Conservation (phyloP, 2,113 vertebrate genomes). For the Gymnocephalus cernua region DNA sequence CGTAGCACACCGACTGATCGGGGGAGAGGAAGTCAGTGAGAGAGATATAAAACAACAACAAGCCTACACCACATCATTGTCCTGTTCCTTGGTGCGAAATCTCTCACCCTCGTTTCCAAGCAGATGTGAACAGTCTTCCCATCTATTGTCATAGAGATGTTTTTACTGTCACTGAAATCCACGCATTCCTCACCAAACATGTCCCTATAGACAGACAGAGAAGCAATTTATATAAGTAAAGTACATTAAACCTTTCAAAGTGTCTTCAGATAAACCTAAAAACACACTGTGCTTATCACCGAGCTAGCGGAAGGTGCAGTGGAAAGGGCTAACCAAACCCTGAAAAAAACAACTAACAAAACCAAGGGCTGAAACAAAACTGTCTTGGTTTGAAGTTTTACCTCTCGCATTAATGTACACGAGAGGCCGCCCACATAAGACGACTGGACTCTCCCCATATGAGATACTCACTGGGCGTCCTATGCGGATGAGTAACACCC, state of each 20-base stretch:
- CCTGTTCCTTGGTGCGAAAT: neutral
- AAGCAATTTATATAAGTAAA: neutral
- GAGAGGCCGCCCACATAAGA: no score
- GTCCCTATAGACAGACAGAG: slow-evolving; percentile 82
- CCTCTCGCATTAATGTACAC: no score
- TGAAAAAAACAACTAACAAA: no score
- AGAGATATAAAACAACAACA: neutral
- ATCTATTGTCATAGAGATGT: slow-evolving; percentile 89
- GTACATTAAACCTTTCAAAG: neutral
- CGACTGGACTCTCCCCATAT: no score
- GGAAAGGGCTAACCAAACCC: no score
- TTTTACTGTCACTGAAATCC: slow-evolving; percentile 85
- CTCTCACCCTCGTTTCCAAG: slow-evolving; percentile 91
- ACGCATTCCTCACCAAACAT: slow-evolving; percentile 97
- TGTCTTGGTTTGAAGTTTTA: no score
- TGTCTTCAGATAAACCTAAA: neutral
- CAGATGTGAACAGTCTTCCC: slow-evolving; percentile 87
- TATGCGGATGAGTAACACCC: no score
- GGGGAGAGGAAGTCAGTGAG: neutral
- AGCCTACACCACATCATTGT: neutral
- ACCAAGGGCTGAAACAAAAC: no score
- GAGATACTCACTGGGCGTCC: no score
- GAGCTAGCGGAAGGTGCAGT: no score
- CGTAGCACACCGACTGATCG: slow-evolving; percentile 87
- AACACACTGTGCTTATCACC: no score